Percentiles rank a stretch among this genome's conserved stretches.
Evolutionary conservation across 2,113 vertebrate species (phyloP).

Genomic region (rabbit (Oryctolagus cuniculus)): DNA sequence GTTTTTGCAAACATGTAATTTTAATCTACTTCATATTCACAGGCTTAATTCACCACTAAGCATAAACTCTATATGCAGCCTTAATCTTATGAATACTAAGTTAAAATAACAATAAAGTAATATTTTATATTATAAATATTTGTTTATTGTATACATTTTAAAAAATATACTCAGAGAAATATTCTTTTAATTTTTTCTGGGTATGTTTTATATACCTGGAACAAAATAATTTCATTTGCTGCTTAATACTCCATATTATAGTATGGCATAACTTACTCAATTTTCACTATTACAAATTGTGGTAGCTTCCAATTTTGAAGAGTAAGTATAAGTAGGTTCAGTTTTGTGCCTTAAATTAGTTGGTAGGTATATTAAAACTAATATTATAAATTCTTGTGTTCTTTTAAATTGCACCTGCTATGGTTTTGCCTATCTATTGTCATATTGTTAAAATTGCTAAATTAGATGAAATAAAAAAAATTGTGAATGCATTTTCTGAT

Average conservation of each 20-base stretch:
- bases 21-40: too few relatives aligned
- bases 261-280: background rate
- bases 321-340: background rate
- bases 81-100: background rate
- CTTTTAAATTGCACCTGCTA: background rate
- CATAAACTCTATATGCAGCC: background rate
- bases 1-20: too few relatives aligned
- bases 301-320: conserved; percentile 18
- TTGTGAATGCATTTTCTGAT: background rate
- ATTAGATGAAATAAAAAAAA: background rate
- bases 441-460: background rate
- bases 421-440: background rate
- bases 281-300: background rate
- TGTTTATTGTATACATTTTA: background rate
- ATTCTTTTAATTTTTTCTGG: background rate
- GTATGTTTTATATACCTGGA: background rate
- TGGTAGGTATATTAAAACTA: background rate
- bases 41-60: too few relatives aligned
- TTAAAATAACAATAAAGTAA: background rate
- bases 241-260: background rate
- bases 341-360: conserved; percentile 2
- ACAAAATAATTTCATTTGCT: background rate
- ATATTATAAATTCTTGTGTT: background rate
- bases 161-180: background rate
- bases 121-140: background rate